phyloP scores from a whole-genome alignment of 2,888 invertebrate genomes.

The Pasiphila rectangulata region DNA sequence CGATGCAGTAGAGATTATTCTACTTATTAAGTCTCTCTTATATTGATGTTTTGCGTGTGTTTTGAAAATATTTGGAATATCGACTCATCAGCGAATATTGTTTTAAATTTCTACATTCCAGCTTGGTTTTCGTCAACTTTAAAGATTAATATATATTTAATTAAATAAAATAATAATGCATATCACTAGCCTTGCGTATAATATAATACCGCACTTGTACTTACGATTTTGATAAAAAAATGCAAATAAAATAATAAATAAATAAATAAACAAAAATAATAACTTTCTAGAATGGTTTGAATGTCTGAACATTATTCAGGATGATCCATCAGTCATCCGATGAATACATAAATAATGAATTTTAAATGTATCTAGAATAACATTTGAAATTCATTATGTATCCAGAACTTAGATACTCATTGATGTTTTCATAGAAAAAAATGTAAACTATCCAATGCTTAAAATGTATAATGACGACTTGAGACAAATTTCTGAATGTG shows the following conservation, averaged over 20 bases:
- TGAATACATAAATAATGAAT: background rate
- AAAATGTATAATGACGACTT: constrained; percentile 3
- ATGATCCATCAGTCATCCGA: background rate
- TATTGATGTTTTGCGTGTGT: no score
- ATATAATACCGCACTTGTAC: constrained; percentile 50
- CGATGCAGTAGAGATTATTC: no score
- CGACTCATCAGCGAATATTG: no score
- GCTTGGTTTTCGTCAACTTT: constrained; percentile 33
- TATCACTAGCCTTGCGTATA: constrained; percentile 54
- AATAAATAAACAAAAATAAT: constrained; percentile 11
- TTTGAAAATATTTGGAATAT: no score
- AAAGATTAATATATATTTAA: constrained; percentile 31
- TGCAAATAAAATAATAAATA: constrained; percentile 37
- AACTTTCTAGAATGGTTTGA: background rate
- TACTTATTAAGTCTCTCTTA: no score
- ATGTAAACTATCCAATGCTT: constrained; percentile 7
- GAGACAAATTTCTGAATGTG: constrained; percentile 18
- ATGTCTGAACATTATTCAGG: no score
- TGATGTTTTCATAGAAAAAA: no score
- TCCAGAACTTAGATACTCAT: no score
- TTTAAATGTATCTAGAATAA: constrained; percentile 2
- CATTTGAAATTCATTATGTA: no score
- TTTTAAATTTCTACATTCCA: constrained; percentile 43
- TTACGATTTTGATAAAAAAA: constrained; percentile 44
- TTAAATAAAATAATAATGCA: constrained; percentile 46